phyloP scores from a whole-genome alignment of 2,888 invertebrate genomes.

The Nymphalis urticae region DNA sequence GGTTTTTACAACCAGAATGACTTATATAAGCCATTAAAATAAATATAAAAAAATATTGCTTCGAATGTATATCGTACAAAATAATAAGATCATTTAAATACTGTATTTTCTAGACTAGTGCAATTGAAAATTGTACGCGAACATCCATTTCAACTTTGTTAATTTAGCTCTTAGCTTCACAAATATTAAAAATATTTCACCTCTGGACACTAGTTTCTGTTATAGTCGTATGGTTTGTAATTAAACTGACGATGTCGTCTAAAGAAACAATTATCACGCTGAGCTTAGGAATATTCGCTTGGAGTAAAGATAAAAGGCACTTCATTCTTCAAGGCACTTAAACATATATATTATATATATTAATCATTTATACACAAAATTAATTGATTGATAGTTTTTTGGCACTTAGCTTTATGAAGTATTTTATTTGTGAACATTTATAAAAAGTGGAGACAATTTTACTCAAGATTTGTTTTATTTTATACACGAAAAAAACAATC shows the following conservation, averaged over 20 bases:
- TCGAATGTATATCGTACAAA: too few relatives aligned
- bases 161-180: slow-evolving; percentile 24
- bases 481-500: too few relatives aligned
- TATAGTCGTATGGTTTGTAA: slow-evolving; percentile 44
- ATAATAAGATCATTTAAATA: too few relatives aligned
- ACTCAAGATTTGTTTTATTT: too few relatives aligned
- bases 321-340: slow-evolving; percentile 46
- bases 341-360: too few relatives aligned
- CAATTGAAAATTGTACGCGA: neutral
- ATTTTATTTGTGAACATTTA: neutral
- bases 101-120: neutral
- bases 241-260: slow-evolving; percentile 64
- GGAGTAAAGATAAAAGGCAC: slow-evolving; percentile 48
- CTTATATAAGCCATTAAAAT: too few relatives aligned
- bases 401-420: neutral
- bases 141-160: slow-evolving; percentile 13
- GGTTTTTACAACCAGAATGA: too few relatives aligned
- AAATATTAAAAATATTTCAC: slow-evolving; percentile 28
- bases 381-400: too few relatives aligned
- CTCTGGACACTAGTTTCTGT: slow-evolving; percentile 19
- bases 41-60: too few relatives aligned
- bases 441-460: too few relatives aligned
- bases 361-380: too few relatives aligned
- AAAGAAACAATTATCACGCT: slow-evolving; percentile 67
- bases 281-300: slow-evolving; percentile 55